Evolutionary conservation across 2,888 invertebrate species (phyloP).

Genomic region (Rhopalosiphum nymphaeae): DNA sequence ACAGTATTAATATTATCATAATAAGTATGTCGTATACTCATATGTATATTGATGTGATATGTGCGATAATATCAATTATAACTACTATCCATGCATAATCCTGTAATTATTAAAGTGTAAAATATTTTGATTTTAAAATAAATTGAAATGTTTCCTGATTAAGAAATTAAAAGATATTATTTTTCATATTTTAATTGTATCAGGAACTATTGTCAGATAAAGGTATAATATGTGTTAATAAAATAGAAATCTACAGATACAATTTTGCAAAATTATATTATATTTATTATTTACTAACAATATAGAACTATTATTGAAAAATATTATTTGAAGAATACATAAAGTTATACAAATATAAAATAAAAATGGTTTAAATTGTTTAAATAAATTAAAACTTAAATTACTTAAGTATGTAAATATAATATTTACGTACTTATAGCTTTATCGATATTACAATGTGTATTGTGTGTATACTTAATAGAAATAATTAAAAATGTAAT

Average conservation of each 20-base stretch:
- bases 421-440: background rate
- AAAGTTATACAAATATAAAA: background rate
- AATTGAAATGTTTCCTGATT: background rate
- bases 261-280: too few species aligned
- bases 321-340: background rate
- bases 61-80: background rate
- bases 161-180: background rate
- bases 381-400: too few species aligned
- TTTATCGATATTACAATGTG: background rate
- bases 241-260: background rate
- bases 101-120: background rate
- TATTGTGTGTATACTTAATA: background rate
- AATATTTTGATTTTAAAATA: background rate
- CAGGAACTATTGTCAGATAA: background rate
- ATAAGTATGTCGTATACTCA: too few species aligned
- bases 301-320: background rate
- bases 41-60: background rate
- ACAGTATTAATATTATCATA: background rate
- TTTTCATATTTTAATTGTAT: background rate
- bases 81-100: background rate
- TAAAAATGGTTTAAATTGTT: background rate
- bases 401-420: background rate
- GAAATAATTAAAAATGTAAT: background rate
- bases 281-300: too few species aligned
- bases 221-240: background rate